Conservation (phyloP, 2,888 invertebrate species). For the Callyntrura guangdongensis region DNA sequence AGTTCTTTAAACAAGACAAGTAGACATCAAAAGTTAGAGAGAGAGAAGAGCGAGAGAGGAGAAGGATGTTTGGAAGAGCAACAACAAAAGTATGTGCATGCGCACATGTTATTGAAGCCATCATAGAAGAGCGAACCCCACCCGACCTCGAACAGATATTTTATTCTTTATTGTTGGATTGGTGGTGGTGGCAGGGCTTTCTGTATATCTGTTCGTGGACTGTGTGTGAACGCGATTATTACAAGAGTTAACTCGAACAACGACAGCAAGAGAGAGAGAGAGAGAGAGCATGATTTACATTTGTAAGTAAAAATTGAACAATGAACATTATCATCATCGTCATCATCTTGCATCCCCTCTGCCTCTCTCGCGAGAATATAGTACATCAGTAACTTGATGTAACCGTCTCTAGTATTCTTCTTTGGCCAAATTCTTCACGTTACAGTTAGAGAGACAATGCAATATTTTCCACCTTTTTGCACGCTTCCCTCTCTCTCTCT, state of each 20-base stretch:
- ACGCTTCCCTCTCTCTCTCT: background rate
- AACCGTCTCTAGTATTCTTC: slow-evolving; percentile 3
- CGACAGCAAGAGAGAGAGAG: background rate
- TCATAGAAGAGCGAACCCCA: slow-evolving; percentile 49
- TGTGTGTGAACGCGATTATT: slow-evolving; percentile 45
- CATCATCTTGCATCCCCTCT: slow-evolving; percentile 10
- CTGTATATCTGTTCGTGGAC: background rate
- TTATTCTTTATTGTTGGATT: slow-evolving; percentile 34
- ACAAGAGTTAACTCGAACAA: slow-evolving; percentile 26
- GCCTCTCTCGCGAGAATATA: background rate
- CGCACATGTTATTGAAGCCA: slow-evolving; percentile 42
- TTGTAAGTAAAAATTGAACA: slow-evolving; percentile 43
- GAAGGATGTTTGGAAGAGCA: slow-evolving; percentile 43
- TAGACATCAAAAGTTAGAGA: background rate
- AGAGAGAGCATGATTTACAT: slow-evolving; percentile 42
- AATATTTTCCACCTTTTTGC: slow-evolving; percentile 16
- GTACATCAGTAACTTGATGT: background rate
- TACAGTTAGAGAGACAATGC: slow-evolving; percentile 18
- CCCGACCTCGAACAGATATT: slow-evolving; percentile 71
- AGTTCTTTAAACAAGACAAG: slow-evolving; percentile 15
- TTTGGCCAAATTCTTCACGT: slow-evolving; percentile 41
- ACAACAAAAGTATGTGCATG: background rate
- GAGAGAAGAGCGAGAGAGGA: background rate
- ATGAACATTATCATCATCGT: slow-evolving; percentile 33
- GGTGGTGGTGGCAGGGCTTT: background rate